Base-by-base conservation (phyloP, 2,888 invertebrate species). In the Hirudinaria manillensis region DNA sequence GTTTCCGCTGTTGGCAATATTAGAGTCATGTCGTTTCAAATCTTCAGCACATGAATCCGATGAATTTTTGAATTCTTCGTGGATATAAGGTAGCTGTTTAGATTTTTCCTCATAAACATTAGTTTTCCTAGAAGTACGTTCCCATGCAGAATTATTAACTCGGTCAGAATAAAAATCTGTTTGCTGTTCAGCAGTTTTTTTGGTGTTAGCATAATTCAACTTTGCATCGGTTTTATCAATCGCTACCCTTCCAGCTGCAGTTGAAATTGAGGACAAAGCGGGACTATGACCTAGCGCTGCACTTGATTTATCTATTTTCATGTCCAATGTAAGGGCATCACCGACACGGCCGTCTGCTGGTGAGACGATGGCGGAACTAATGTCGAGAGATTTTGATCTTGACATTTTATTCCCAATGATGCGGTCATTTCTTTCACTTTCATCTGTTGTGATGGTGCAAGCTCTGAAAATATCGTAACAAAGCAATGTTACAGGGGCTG, bases 311-410 rank as follows among this genome's bases (percentile, higher is more conserved):
- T 61, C 61, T 61, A 27, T 16, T n/a, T 7, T 6, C n/a, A 7
- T 24, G 13, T 61, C 61, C 29, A 27, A 27, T 6, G 10, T 16
- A 27, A 61, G 61, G 29, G 61, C 61, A 34, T 72, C 56, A 19
- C n/a, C 32, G 7, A 53, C n/a, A 0, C 55, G 72, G 0, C 53
- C 27, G 3, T 16, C 55, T 19, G 51, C 56, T 7, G 55, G 3
- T 7, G 56, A 32, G 55, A 27, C 72, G 6, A 72, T 29, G 32
- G 72, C 72, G 3, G 56, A 38, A n/a, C 45, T 21, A 34, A 72
- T 34, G 56, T 72, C 72, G 72, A 72, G 55, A 29, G 72, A 72
- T 72, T 34, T 72, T 3, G 72, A 72, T 6, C 72, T n/a, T n/a
- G 32, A 32, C 27, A 68, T 3, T 34, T 68, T 68, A 16, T 68